Evolutionary conservation across 2,113 vertebrate genomes (phyloP).

Genomic region (Dasyurus viverrinus): DNA sequence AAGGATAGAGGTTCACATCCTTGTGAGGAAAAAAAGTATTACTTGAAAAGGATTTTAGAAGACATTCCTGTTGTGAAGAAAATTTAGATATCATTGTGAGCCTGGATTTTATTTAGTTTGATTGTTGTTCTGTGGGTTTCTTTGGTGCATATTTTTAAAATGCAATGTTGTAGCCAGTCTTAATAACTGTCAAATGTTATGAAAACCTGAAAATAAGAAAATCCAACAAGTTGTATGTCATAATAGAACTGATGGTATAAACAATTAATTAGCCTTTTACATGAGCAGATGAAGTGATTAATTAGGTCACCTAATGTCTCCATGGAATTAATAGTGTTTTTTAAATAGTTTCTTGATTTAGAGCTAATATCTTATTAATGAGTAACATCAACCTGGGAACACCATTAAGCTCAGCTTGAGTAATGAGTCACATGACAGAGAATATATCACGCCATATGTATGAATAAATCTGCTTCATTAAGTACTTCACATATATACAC

Average conservation of each 20-base stretch:
- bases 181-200: background rate
- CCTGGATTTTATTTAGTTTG: no score
- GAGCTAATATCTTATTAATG: constrained; percentile 50
- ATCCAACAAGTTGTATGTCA: background rate
- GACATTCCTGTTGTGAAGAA: no score
- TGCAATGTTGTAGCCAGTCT: background rate
- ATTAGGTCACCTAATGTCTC: constrained; percentile 53
- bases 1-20: no score
- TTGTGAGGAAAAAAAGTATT: no score
- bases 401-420: constrained; percentile 31
- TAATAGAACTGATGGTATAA: background rate
- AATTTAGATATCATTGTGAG: no score
- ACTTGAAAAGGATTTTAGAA: no score
- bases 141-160: background rate
- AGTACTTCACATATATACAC: background rate
- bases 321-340: constrained; percentile 56
- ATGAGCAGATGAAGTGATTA: constrained; percentile 50
- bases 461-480: constrained; percentile 34
- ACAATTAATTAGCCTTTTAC: constrained; percentile 59
- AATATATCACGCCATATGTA: background rate
- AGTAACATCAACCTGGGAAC: constrained; percentile 57
- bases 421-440: constrained; percentile 33
- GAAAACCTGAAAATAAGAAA: background rate
- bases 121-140: background rate
- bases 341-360: constrained; percentile 57